Conservation (phyloP, 1,140 invertebrate genomes). For the Diorhabda elongata region DNA sequence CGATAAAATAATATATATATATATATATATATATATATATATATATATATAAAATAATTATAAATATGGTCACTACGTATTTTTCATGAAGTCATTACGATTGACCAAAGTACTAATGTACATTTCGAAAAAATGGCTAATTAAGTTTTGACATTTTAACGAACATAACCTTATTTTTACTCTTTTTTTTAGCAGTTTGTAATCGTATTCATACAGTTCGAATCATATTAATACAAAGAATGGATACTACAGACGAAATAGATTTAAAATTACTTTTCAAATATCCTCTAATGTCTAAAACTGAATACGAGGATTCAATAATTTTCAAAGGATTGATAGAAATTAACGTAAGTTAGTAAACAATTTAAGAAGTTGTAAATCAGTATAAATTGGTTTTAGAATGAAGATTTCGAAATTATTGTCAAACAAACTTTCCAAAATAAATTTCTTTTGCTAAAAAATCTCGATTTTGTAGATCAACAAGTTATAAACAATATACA, state of each 20-base stretch:
- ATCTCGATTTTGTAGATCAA: neutral
- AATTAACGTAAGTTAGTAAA: slow-evolving; percentile 22
- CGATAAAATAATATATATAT: too few species aligned
- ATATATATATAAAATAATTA: too few species aligned
- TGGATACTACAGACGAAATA: slow-evolving; percentile 8
- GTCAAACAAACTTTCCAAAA: slow-evolving; percentile 7
- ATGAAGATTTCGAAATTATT: slow-evolving; percentile 13
- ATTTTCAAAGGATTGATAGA: slow-evolving; percentile 19
- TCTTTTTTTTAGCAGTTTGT: too few species aligned
- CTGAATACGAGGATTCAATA: slow-evolving; percentile 8
- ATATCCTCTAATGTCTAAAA: slow-evolving; percentile 27
- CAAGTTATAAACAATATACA: slow-evolving; percentile 16
- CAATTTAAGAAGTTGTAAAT: too few species aligned
- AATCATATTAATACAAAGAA: neutral
- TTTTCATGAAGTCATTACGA: too few species aligned
- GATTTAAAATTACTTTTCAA: slow-evolving; percentile 26
- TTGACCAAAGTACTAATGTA: too few species aligned
- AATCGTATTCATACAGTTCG: too few species aligned
- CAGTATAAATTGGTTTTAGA: slow-evolving; percentile 14
- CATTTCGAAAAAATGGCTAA: too few species aligned
- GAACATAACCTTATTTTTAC: too few species aligned
- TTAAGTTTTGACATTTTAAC: too few species aligned
- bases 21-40: too few species aligned
- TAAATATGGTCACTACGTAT: too few species aligned
- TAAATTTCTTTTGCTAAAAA: neutral